These are phyloP conservation scores for Augiades crinisus DNA, from an alignment of 2,888 invertebrate genomes.

Conservation along the genomic window DNA sequence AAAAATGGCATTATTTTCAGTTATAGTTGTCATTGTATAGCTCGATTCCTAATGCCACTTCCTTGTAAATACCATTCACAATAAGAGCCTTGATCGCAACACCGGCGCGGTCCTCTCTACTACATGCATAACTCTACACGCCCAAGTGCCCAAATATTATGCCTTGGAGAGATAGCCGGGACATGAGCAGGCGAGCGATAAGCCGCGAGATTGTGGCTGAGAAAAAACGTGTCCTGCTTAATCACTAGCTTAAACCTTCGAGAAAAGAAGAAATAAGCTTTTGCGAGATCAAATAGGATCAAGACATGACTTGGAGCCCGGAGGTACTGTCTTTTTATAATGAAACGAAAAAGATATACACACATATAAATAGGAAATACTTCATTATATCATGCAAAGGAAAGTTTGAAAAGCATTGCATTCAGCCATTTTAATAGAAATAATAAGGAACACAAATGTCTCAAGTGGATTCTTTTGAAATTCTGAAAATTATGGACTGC, in stretches of 20 bases:
- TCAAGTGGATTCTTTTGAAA: background rate
- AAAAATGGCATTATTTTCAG: background rate
- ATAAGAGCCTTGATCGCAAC: background rate
- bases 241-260: constrained; percentile 39
- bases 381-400: no score
- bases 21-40: no score
- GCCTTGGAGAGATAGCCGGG: constrained; percentile 48
- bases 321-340: background rate
- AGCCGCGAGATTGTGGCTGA: constrained; percentile 47
- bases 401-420: no score
- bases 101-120: background rate
- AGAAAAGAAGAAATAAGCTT: constrained; percentile 7
- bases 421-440: no score
- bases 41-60: no score
- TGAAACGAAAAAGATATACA: background rate
- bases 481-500: background rate
- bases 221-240: constrained; percentile 54
- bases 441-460: no score
- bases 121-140: constrained; percentile 21
- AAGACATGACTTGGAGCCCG: background rate
- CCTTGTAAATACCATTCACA: no score
- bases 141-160: constrained; percentile 62
- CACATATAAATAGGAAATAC: no score
- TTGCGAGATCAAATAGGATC: constrained; percentile 3
- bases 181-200: constrained; percentile 50